Base-by-base conservation (phyloP, 30 jellyfish, hydroid and myxozoan species). In the Catostylus mosaicus region DNA sequence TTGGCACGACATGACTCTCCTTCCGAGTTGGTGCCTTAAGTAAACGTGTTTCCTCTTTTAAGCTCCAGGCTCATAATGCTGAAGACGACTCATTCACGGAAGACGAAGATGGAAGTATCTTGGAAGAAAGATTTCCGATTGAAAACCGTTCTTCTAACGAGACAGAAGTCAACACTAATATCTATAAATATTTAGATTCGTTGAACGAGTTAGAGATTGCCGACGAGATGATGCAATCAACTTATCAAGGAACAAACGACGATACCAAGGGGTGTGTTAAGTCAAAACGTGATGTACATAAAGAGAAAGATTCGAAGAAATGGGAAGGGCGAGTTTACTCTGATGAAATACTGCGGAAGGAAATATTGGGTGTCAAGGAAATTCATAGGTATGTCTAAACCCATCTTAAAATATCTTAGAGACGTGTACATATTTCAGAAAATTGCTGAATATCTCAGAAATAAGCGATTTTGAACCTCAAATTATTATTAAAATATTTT, bases 251-350 rank as follows among this genome's bases (percentile, higher is more conserved):
- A 50, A 18, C 19, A 50, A 18, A 5, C 2, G 20, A 23, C 19
- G 63, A 18, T 4, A 16, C 24, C 63, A 23, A 50, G n/a, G n/a
- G n/a, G n/a, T n/a, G n/a, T n/a, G n/a, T n/a, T n/a, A n/a, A n/a
- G n/a, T n/a, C n/a, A n/a, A n/a, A n/a, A n/a, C n/a, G n/a, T 18
- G 11, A 3, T 6, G 19, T 1, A 6, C 37, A 18, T 16, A 59
- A 37, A 27, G 7, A 36, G 38, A 59, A 6, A 24, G 33, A 52
- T 6, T 20, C 4, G 26, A 52, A 27, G 40, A 27, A 22, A 7
- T 77, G 88, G 78, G 61, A 57, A 22, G 88, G 88, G 24, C 34
- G 70, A 37, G 78, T 38, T 16, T 61, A 77, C 35, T 52, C 78
- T 2, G 88, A 77, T 26, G 88, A 77, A 24, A 50, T 38, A 38